Evolutionary conservation across 2,113 vertebrate species (phyloP).

Genomic region (Galbula dea): DNA sequence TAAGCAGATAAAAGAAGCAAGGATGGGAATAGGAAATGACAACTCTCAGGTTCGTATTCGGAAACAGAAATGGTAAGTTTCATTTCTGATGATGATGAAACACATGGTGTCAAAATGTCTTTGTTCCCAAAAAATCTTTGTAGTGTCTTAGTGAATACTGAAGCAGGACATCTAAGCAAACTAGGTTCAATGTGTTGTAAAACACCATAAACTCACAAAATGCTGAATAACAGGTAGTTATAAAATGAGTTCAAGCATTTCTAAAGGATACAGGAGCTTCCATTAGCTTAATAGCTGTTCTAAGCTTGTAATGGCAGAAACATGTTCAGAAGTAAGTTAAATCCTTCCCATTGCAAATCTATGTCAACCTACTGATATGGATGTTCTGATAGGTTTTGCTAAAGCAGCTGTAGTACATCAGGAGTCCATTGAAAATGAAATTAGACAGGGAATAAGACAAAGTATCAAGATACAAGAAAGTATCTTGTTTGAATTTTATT

Average conservation of each 20-base stretch:
- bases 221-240: not conserved
- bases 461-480: too few relatives aligned
- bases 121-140: not conserved
- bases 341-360: not conserved
- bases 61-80: not conserved
- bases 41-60: not conserved
- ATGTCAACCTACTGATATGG: accelerated
- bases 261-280: not conserved
- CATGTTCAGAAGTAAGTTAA: not conserved
- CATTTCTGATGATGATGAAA: not conserved
- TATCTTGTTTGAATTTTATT: not conserved
- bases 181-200: not conserved
- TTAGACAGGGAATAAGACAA: not conserved
- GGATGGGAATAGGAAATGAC: too few relatives aligned
- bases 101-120: not conserved
- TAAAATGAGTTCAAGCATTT: not conserved
- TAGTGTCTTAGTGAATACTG: not conserved
- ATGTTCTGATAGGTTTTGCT: not conserved
- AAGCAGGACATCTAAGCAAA: not conserved
- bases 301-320: not conserved
- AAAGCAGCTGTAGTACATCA: not conserved
- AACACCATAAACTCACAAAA: not conserved
- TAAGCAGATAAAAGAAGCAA: not conserved
- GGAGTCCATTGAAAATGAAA: not conserved
- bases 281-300: not conserved